phyloP scores from a whole-genome alignment of 1,140 invertebrate species.

The Linepithema humile region DNA sequence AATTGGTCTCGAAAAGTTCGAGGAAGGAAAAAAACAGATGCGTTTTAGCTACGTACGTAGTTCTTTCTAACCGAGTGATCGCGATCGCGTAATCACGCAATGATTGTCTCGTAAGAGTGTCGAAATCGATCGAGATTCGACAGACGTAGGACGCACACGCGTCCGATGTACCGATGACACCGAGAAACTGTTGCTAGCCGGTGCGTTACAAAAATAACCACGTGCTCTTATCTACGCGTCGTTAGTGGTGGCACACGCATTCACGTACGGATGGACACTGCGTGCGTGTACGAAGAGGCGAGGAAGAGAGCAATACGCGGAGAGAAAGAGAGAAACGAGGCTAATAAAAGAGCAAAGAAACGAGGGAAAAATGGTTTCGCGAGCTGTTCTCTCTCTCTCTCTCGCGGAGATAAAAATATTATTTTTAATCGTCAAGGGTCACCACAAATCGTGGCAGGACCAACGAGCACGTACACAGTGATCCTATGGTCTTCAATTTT shows the following conservation, averaged over 20 bases:
- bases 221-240: constrained; percentile 68
- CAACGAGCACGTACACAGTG: constrained; percentile 14
- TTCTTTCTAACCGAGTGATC: neutral
- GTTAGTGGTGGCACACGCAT: constrained; percentile 59
- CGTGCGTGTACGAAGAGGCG: neutral
- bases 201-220: constrained; percentile 75
- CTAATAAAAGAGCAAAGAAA: constrained; percentile 44
- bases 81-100: neutral
- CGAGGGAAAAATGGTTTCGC: constrained; percentile 27
- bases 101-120: neutral
- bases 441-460: constrained; percentile 41
- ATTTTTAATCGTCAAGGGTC: constrained; percentile 66
- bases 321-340: neutral
- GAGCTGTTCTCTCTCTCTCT: constrained; percentile 14
- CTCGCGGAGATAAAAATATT: constrained; percentile 67
- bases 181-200: constrained; percentile 74
- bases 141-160: constrained; percentile 18
- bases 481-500: constrained; percentile 45
- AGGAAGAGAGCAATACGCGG: neutral
- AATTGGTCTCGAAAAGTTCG: no score
- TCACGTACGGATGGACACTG: constrained; percentile 41
- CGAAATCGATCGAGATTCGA: constrained; percentile 35
- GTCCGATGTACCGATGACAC: constrained; percentile 45
- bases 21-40: no score
- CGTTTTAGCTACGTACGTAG: no score